phyloP scores from a whole-genome alignment of 2,113 vertebrate genomes.

The Apaloderma vittatum region DNA sequence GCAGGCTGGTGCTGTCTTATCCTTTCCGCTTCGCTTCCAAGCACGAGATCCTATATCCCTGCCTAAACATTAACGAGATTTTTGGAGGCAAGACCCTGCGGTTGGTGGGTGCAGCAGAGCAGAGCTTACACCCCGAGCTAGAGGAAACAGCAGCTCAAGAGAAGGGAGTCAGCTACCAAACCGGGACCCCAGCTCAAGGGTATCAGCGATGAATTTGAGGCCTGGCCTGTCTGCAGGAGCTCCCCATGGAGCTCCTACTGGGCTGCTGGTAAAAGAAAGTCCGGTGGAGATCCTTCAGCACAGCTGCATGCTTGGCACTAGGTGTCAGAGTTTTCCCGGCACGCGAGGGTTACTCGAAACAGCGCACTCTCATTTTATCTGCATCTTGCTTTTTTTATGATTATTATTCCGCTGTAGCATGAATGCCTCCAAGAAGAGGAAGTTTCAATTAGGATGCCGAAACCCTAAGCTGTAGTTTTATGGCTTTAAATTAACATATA shows the following conservation, averaged over 20 bases:
- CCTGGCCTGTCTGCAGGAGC: neutral
- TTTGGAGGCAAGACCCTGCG: neutral
- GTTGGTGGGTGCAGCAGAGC: neutral
- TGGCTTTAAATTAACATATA: slow-evolving; percentile 65
- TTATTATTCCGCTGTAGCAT: slow-evolving; percentile 1
- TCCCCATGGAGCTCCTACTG: neutral
- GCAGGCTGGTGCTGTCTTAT: neutral
- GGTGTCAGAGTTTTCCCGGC: neutral
- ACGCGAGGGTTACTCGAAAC: neutral
- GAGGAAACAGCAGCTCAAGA: neutral
- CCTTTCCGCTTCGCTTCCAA: neutral
- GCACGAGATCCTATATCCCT: neutral
- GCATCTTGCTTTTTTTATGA: slow-evolving; percentile 10
- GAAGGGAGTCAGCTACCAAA: neutral
- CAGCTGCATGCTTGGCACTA: accelerated
- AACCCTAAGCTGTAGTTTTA: slow-evolving; percentile 70
- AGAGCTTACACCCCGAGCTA: neutral
- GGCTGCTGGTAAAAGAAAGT: neutral
- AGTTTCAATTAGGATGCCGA: slow-evolving; percentile 66
- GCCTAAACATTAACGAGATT: neutral
- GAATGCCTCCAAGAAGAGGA: slow-evolving; percentile 59
- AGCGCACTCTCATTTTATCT: slow-evolving; percentile 14
- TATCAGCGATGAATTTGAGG: accelerated
- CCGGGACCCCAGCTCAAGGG: neutral
- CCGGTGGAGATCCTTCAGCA: neutral